phyloP scores from a whole-genome alignment of 2,888 invertebrate species.

The Charanyca ferruginea region DNA sequence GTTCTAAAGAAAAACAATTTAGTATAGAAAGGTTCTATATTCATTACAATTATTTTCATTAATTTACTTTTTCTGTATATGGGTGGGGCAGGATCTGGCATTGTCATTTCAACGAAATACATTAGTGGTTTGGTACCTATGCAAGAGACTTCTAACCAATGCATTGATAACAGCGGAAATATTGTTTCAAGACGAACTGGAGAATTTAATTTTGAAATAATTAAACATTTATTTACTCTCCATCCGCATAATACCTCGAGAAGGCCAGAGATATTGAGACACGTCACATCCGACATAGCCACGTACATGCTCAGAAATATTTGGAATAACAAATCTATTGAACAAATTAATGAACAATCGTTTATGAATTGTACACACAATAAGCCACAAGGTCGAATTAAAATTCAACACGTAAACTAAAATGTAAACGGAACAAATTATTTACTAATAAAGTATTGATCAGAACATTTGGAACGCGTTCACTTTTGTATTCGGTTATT shows the following conservation, averaged over 20 bases:
- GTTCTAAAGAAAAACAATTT: too few relatives aligned
- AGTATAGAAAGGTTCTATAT: too few relatives aligned
- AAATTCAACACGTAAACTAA: conserved; percentile 49
- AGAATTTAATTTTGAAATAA: conserved; percentile 12
- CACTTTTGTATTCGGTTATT: conserved; percentile 47
- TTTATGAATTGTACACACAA: conserved; percentile 38
- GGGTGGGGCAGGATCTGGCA: too few relatives aligned
- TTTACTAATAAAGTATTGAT: conserved; percentile 31
- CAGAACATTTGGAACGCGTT: conserved; percentile 55
- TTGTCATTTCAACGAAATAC: too few relatives aligned
- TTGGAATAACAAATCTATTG: conserved; percentile 40
- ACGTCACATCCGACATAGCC: conserved; percentile 61
- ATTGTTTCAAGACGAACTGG: neutral
- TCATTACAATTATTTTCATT: too few relatives aligned
- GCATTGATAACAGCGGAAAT: neutral
- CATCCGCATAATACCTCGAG: conserved; percentile 74
- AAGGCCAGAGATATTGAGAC: conserved; percentile 66
- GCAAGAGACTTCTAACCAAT: neutral
- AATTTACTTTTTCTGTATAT: too few relatives aligned
- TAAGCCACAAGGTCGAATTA: conserved; percentile 42
- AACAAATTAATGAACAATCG: conserved; percentile 38
- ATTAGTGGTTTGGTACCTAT: too few relatives aligned
- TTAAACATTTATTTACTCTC: conserved; percentile 67
- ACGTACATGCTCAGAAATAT: conserved; percentile 64
- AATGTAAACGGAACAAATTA: conserved; percentile 37